phyloP scores from a whole-genome alignment of 1,140 invertebrate genomes.

The Drosophila rhopaloa region DNA sequence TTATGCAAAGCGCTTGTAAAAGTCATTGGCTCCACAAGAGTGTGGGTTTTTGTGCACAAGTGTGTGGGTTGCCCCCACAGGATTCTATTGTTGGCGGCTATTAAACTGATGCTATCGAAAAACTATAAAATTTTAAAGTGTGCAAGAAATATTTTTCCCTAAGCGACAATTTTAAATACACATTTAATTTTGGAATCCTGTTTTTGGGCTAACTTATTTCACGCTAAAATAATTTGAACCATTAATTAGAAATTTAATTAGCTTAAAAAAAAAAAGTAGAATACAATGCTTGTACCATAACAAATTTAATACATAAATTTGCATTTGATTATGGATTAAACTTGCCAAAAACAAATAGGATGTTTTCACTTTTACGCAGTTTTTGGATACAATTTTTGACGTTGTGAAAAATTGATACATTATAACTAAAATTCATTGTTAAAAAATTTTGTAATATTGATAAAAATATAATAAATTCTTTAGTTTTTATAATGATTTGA shows the following conservation, averaged over 20 bases:
- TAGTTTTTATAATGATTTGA: no score
- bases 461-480: no score
- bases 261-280: background rate
- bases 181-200: slow-evolving; percentile 7
- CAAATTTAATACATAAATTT: background rate
- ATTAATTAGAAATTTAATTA: slow-evolving; percentile 5
- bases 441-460: no score
- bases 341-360: no score
- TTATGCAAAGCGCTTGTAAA: slow-evolving; percentile 37
- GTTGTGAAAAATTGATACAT: no score
- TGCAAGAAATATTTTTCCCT: background rate
- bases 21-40: slow-evolving; percentile 21
- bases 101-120: slow-evolving; percentile 20
- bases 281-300: background rate
- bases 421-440: no score
- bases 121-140: slow-evolving; percentile 14
- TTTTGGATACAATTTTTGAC: no score
- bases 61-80: background rate
- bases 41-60: background rate
- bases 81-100: slow-evolving; percentile 30
- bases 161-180: slow-evolving; percentile 1
- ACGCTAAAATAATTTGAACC: background rate
- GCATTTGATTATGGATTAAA: background rate
- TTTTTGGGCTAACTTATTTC: slow-evolving; percentile 7
- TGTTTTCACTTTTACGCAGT: no score